Evolutionary conservation across 2,797 vertebrate genomes (phyloP).

Genomic region (Scolopax bukidnonensis): DNA sequence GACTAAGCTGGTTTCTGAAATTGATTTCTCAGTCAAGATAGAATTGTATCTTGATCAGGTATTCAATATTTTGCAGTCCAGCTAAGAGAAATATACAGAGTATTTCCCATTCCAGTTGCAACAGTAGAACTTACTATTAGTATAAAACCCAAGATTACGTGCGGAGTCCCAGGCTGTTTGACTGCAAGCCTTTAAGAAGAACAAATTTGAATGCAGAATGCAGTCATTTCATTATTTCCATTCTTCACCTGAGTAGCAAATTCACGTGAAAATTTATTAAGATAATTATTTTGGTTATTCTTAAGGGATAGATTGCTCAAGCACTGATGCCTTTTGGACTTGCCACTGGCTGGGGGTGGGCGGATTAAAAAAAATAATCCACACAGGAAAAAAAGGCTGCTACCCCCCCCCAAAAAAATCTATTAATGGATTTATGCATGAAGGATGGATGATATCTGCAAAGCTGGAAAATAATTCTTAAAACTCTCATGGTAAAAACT

Average conservation of each 20-base stretch:
- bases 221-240: neutral
- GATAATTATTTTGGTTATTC: neutral
- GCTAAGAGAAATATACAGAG: slow-evolving; percentile 1
- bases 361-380: neutral
- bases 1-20: neutral
- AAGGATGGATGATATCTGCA: neutral
- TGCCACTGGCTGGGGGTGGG: neutral
- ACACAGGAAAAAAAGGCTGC: accelerated
- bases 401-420: neutral
- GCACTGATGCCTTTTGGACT: neutral
- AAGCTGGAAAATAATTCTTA: neutral
- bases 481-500: neutral
- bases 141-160: neutral
- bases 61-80: slow-evolving; percentile 40
- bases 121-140: neutral
- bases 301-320: neutral
- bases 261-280: neutral
- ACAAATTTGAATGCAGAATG: neutral
- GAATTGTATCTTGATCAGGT: slow-evolving; percentile 49
- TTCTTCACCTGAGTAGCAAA: neutral
- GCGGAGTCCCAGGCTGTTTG: neutral
- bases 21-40: slow-evolving; percentile 44
- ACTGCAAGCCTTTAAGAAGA: neutral
- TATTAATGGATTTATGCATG: neutral
- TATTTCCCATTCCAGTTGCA: neutral